Evolutionary conservation across 2,888 invertebrate genomes (phyloP).

Genomic region (Sinodicranocentrus sp.): DNA sequence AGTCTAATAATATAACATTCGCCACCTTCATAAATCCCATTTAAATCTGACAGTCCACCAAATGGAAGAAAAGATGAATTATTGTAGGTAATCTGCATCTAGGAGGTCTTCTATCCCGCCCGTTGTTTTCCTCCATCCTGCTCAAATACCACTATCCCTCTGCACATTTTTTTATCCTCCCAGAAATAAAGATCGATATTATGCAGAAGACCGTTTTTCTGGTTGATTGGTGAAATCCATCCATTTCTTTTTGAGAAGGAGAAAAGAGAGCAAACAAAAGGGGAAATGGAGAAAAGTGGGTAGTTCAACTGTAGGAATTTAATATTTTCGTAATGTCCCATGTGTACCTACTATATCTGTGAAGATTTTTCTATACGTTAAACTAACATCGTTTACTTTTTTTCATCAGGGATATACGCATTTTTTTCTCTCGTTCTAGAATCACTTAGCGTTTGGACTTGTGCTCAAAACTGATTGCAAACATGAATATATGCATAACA

Average conservation of each 20-base stretch:
- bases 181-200: slow-evolving; percentile 7
- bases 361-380: too few species aligned
- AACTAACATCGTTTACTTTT: too few species aligned
- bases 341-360: too few species aligned
- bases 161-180: neutral
- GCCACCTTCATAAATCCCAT: slow-evolving; percentile 10
- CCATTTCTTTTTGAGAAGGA: slow-evolving; percentile 17
- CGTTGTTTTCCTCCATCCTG: too few species aligned
- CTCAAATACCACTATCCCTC: neutral
- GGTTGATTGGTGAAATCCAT: slow-evolving; percentile 40
- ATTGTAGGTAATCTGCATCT: slow-evolving; percentile 19
- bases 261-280: slow-evolving; percentile 2
- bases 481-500: too few species aligned
- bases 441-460: neutral
- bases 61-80: slow-evolving; percentile 2
- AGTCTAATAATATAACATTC: too few species aligned
- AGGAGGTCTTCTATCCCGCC: too few species aligned
- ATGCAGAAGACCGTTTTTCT: slow-evolving; percentile 16
- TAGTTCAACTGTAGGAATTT: too few species aligned
- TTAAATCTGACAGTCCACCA: slow-evolving; percentile 10
- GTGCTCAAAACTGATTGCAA: too few species aligned
- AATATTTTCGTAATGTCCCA: too few species aligned
- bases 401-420: neutral
- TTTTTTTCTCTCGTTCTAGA: neutral
- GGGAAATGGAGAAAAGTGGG: neutral